phyloP scores from a whole-genome alignment of 1,140 invertebrate genomes.

The Nixonia krombeini region DNA sequence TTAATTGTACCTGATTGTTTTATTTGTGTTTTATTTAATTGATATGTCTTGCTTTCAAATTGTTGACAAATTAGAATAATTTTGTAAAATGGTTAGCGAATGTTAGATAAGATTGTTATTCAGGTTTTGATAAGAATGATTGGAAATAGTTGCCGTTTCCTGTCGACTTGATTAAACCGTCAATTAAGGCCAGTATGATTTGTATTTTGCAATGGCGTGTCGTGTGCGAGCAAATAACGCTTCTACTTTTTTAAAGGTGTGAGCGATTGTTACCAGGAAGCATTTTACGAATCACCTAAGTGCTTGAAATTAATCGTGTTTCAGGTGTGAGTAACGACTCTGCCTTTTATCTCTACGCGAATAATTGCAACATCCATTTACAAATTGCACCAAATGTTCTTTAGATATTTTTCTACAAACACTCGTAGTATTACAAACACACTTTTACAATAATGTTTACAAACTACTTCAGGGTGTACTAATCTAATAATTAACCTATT shows the following conservation, averaged over 20 bases:
- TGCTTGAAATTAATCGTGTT: slow-evolving; percentile 27
- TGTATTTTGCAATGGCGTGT: neutral
- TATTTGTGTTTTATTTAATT: too few relatives aligned
- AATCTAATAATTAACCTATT: neutral
- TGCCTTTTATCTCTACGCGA: neutral
- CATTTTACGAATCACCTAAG: slow-evolving; percentile 22
- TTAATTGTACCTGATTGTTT: too few relatives aligned
- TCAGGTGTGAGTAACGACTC: too few relatives aligned
- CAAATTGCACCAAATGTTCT: neutral
- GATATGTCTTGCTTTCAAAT: too few relatives aligned
- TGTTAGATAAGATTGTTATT: neutral
- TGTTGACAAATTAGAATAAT: too few relatives aligned
- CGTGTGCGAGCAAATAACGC: neutral
- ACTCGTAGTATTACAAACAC: too few relatives aligned
- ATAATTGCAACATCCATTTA: neutral
- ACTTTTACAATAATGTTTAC: neutral
- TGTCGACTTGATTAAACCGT: neutral
- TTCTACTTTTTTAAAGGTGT: slow-evolving; percentile 11
- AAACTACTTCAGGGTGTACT: neutral
- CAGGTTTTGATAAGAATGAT: neutral
- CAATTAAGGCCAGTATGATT: too few relatives aligned
- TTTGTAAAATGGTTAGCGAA: too few relatives aligned
- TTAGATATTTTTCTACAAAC: too few relatives aligned
- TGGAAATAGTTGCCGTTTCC: neutral
- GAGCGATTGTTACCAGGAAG: slow-evolving; percentile 17